Conservation (phyloP, 2,113 vertebrate genomes). For the Octodon degus region DNA sequence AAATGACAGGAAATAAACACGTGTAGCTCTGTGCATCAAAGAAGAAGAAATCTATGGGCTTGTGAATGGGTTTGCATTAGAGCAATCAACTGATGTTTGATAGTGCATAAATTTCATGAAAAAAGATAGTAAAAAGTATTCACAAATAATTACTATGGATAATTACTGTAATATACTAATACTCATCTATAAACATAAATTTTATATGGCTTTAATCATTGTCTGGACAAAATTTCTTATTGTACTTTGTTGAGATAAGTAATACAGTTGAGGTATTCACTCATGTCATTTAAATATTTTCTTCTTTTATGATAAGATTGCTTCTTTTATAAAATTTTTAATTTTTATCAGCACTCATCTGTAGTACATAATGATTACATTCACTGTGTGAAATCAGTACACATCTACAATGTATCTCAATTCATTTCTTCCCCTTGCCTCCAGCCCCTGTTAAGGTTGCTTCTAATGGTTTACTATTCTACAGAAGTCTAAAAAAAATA, state of each 20-base stretch:
- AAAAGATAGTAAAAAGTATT: conserved; percentile 6
- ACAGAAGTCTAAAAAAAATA: not conserved
- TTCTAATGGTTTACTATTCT: not conserved
- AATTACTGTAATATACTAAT: not conserved
- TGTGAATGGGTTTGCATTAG: not conserved
- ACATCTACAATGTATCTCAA: not conserved
- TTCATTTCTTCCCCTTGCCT: not conserved
- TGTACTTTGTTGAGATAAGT: not conserved
- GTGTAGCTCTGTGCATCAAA: not conserved
- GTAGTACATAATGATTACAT: not conserved
- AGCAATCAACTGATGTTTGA: conserved; percentile 16
- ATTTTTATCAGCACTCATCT: not conserved
- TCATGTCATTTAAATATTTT: not conserved
- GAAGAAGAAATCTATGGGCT: not conserved
- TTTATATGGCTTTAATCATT: not conserved
- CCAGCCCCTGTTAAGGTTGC: not conserved
- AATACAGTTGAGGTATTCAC: not conserved
- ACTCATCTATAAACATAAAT: not conserved
- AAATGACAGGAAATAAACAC: not conserved
- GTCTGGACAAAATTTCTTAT: conserved; percentile 19
- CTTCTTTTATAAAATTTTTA: not conserved
- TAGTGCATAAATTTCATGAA: conserved; percentile 6
- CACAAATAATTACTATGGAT: not conserved
- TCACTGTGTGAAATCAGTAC: not conserved
- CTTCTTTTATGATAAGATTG: not conserved